A percentile compares a stretch with the other conserved stretches of the same genome.
Conservation (phyloP, 2,113 vertebrate species). For the Pundamilia nyererei region DNA sequence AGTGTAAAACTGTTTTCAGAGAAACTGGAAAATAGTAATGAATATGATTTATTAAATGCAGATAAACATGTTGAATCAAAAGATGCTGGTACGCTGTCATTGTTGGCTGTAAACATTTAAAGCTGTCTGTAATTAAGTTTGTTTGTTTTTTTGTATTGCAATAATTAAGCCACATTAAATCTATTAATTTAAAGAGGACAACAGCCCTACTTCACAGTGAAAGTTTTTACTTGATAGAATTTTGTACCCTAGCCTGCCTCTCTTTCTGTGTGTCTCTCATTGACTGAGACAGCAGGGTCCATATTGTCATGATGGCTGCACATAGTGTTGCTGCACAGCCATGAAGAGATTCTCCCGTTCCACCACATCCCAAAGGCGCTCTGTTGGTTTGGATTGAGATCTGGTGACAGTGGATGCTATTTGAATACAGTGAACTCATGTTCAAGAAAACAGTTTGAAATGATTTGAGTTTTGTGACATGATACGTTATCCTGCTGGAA, state of each 20-base stretch:
- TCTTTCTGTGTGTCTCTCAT: neutral
- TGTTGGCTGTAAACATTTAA: neutral
- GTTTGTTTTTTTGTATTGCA: neutral
- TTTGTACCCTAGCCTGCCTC: neutral
- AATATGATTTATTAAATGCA: neutral
- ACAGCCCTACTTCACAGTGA: neutral
- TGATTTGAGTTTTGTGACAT: neutral
- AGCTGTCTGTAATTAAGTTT: neutral
- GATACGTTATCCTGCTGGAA: neutral
- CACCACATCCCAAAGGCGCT: neutral
- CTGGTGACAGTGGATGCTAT: neutral
- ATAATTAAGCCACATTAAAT: slow-evolving; percentile 23
- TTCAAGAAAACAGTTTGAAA: neutral
- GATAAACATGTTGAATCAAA: neutral
- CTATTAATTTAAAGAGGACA: neutral
- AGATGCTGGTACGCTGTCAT: neutral
- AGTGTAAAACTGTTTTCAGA: neutral
- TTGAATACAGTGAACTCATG: neutral
- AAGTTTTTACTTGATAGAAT: neutral
- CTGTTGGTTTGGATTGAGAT: neutral
- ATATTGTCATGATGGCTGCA: neutral
- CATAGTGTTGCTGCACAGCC: neutral
- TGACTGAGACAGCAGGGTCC: neutral
- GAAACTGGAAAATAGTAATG: neutral
- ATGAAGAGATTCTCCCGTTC: neutral